Percentiles rank a stretch among this genome's conserved stretches.
Conservation (phyloP, 2,113 vertebrate species). For the Poecile atricapillus region DNA sequence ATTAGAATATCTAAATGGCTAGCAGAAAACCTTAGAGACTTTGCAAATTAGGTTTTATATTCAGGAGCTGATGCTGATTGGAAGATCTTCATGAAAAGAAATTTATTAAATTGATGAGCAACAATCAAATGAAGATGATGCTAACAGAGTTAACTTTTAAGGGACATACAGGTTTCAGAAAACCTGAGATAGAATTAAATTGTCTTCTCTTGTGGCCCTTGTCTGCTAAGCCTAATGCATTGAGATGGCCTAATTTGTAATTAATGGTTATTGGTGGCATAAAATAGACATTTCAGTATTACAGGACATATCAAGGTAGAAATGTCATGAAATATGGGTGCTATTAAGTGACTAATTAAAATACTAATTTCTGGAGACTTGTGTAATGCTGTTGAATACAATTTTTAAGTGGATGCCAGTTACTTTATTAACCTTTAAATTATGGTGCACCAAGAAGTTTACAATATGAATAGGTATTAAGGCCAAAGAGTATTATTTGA, state of each 20-base stretch:
- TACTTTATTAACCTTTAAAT: not conserved
- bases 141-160: not conserved
- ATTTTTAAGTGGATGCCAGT: not conserved
- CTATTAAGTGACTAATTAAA: not conserved
- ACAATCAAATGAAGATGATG: not conserved
- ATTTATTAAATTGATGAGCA: not conserved
- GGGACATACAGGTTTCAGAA: not conserved
- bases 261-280: not conserved
- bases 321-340: not conserved
- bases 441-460: not conserved
- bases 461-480: not conserved
- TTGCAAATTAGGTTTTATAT: not conserved
- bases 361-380: not conserved
- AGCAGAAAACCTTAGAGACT: not conserved
- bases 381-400: not conserved
- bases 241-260: not conserved
- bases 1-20: not conserved
- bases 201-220: not conserved
- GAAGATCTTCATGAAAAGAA: not conserved
- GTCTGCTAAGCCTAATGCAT: not conserved
- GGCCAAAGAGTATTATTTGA: not conserved
- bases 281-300: not conserved
- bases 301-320: not conserved
- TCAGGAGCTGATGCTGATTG: not conserved
- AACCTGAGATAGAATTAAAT: not conserved